Conservation (phyloP, 2,113 vertebrate genomes). For the Morone chrysops region DNA sequence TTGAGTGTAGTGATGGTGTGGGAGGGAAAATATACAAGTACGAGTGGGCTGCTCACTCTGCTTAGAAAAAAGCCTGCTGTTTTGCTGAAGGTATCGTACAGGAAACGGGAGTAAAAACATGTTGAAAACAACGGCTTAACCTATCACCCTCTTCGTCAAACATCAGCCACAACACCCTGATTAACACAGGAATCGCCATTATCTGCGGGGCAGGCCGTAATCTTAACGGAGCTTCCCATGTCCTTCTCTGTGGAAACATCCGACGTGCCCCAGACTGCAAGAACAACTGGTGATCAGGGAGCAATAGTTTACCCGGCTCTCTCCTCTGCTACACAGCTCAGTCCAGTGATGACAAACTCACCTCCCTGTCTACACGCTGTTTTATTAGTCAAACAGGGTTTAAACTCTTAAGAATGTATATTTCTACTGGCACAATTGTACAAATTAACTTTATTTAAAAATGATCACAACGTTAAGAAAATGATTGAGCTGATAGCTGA, state of each 20-base stretch:
- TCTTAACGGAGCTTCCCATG: constrained; percentile 80
- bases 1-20: constrained; percentile 22
- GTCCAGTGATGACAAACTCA: constrained; percentile 40
- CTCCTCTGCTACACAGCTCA: constrained; percentile 43
- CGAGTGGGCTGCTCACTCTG: constrained; percentile 35
- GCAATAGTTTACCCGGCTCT: constrained; percentile 49
- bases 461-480: not conserved
- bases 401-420: not conserved
- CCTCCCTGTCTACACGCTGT: not conserved
- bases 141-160: constrained; percentile 76
- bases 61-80: constrained; percentile 15
- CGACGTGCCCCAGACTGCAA: constrained; percentile 69
- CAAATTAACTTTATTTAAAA: not conserved
- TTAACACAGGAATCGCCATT: constrained; percentile 71
- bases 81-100: constrained; percentile 49
- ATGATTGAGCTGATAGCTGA: too few species aligned
- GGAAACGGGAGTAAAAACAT: constrained; percentile 60
- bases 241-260: constrained; percentile 84
- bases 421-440: not conserved
- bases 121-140: constrained; percentile 69
- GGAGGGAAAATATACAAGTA: constrained; percentile 51
- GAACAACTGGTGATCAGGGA: constrained; percentile 80
- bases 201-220: constrained; percentile 66
- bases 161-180: constrained; percentile 82
- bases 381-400: constrained; percentile 5